Conservation (phyloP, 1,140 invertebrate genomes). For the Leptopilina clavipes region DNA sequence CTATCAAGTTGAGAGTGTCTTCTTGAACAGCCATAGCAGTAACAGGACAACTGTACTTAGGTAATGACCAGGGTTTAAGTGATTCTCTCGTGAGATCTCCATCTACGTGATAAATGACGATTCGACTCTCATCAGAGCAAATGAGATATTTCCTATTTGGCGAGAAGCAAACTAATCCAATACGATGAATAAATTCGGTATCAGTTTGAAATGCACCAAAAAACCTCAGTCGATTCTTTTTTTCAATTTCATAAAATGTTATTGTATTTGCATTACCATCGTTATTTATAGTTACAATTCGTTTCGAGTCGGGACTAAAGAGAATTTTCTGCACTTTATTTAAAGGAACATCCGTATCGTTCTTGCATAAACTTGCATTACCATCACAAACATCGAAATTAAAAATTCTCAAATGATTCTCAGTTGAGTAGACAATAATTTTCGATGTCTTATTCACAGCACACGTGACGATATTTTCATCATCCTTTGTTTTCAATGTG, state of each 20-base stretch:
- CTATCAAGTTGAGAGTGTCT: conserved; percentile 75
- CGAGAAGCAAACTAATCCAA: conserved; percentile 72
- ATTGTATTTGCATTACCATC: conserved; percentile 54
- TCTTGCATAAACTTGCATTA: conserved; percentile 59
- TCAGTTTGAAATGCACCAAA: conserved; percentile 60
- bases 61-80: conserved; percentile 77
- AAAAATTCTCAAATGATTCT: conserved; percentile 80
- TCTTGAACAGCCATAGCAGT: conserved; percentile 81
- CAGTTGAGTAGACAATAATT: conserved; percentile 85
- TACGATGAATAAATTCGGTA: conserved; percentile 58
- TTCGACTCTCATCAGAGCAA: conserved; percentile 77
- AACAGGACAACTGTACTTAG: conserved; percentile 79
- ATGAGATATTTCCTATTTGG: conserved; percentile 78
- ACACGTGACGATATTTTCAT: conserved; percentile 80
- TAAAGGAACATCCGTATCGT: conserved; percentile 59
- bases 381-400: conserved; percentile 77
- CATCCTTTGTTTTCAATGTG: conserved; percentile 77
- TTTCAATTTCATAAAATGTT: conserved; percentile 63
- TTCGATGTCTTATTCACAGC: conserved; percentile 81
- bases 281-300: conserved; percentile 65
- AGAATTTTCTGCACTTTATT: conserved; percentile 66
- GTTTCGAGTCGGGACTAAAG: conserved; percentile 69
- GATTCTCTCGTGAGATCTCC: conserved; percentile 59
- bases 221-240: conserved; percentile 58
- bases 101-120: conserved; percentile 78